A percentile compares a stretch with the other conserved stretches of the same genome.
phyloP scores from a whole-genome alignment of 2,797 vertebrate species.

The Psittacula echo region DNA sequence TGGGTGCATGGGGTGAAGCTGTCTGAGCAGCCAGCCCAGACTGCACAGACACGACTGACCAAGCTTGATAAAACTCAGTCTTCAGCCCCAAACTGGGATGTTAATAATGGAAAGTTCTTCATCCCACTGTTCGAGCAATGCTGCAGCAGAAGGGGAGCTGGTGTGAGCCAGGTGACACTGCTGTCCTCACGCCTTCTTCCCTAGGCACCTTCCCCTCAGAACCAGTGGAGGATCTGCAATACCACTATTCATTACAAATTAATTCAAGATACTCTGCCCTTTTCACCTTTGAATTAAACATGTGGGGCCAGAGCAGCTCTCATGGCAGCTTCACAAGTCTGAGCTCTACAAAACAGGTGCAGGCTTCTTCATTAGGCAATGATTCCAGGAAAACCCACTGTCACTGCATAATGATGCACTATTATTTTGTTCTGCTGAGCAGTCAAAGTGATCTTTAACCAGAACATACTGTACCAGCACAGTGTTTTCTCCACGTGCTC shows the following conservation, averaged over 20 bases:
- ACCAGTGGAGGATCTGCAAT: not conserved
- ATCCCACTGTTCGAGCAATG: accelerated
- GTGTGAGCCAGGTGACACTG: not conserved
- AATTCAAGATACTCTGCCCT: not conserved
- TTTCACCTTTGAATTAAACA: not conserved
- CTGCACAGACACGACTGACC: not conserved
- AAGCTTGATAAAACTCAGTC: not conserved
- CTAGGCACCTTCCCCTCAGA: not conserved
- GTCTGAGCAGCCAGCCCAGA: not conserved
- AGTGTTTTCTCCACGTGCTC: not conserved
- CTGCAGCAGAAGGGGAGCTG: not conserved
- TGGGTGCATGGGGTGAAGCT: not conserved
- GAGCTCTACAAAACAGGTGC: not conserved
- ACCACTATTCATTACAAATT: not conserved
- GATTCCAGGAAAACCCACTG: not conserved
- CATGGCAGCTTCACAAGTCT: not conserved
- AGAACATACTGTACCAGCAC: not conserved
- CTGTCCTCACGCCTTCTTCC: not conserved
- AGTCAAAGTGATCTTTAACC: not conserved
- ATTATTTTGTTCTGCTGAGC: not conserved
- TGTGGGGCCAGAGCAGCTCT: not conserved
- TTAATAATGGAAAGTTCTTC: not conserved
- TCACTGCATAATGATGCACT: not conserved
- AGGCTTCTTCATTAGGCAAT: not conserved
- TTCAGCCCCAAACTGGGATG: not conserved